A percentile compares a stretch with the other conserved stretches of the same genome.
phyloP scores from a whole-genome alignment of 2,113 vertebrate species.

The Ailuropoda melanoleuca region DNA sequence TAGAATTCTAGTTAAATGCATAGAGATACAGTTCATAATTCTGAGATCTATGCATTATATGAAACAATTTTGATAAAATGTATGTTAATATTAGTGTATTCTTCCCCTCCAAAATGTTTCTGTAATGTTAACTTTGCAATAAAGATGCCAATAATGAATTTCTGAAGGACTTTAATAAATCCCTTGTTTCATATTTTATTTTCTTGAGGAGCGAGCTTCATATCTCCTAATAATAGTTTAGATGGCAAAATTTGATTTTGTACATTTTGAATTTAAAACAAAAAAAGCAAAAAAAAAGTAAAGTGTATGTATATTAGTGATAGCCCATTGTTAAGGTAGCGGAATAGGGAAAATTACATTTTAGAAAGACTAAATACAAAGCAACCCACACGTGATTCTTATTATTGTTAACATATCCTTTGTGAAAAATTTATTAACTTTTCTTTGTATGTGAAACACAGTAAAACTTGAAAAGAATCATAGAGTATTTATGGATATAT shows the following conservation, averaged over 20 bases:
- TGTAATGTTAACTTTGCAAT: background rate
- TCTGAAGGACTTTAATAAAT: background rate
- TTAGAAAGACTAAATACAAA: background rate
- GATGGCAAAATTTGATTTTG: background rate
- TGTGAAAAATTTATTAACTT: background rate
- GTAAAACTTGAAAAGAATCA: constrained; percentile 2
- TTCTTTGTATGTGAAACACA: background rate
- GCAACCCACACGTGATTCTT: background rate
- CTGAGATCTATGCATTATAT: background rate
- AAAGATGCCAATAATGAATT: background rate
- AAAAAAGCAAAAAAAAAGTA: background rate
- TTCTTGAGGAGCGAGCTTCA: background rate
- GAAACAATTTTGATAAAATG: background rate
- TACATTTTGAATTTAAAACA: background rate
- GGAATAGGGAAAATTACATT: background rate
- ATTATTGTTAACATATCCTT: background rate
- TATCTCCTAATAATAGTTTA: background rate
- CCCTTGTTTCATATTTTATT: background rate
- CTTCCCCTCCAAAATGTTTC: background rate
- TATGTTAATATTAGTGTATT: background rate
- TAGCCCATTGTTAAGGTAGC: background rate
- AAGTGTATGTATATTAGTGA: background rate
- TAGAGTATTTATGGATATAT: background rate
- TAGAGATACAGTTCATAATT: background rate
- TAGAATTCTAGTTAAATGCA: background rate